Conservation (phyloP, 1,140 invertebrate genomes). For the Latrodectus geometricus region DNA sequence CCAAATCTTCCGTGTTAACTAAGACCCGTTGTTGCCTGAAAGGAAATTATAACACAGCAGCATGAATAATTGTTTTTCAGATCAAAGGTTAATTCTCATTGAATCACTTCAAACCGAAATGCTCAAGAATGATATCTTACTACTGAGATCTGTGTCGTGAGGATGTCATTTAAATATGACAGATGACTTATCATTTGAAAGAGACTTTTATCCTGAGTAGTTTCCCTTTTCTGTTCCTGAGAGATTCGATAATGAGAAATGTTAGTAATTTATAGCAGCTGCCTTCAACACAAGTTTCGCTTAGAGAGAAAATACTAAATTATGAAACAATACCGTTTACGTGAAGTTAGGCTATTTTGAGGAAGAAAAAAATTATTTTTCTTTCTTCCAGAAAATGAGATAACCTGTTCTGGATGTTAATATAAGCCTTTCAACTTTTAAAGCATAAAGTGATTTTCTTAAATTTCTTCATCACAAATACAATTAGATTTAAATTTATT, state of each 20-base stretch:
- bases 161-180: conserved; percentile 41
- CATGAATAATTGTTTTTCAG: conserved; percentile 15
- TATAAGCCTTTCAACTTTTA: too few relatives aligned
- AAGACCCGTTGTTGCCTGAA: not conserved
- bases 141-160: conserved; percentile 2
- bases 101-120: not conserved
- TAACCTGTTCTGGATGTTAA: too few relatives aligned
- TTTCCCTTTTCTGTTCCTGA: conserved; percentile 31
- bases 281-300: conserved; percentile 1
- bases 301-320: conserved; percentile 23
- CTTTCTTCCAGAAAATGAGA: too few relatives aligned
- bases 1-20: not conserved
- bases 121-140: conserved; percentile 1
- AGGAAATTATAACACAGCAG: conserved; percentile 2
- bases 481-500: too few relatives aligned
- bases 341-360: too few relatives aligned
- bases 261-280: conserved; percentile 29
- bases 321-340: conserved; percentile 16
- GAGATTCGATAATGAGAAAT: conserved; percentile 39
- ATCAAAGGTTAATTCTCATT: conserved; percentile 27
- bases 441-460: too few relatives aligned
- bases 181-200: conserved; percentile 33
- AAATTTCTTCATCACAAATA: too few relatives aligned
- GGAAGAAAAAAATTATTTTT: too few relatives aligned
- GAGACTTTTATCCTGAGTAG: conserved; percentile 5